Base-by-base conservation (phyloP, 2,888 invertebrate species). In the Unio pictorum region DNA sequence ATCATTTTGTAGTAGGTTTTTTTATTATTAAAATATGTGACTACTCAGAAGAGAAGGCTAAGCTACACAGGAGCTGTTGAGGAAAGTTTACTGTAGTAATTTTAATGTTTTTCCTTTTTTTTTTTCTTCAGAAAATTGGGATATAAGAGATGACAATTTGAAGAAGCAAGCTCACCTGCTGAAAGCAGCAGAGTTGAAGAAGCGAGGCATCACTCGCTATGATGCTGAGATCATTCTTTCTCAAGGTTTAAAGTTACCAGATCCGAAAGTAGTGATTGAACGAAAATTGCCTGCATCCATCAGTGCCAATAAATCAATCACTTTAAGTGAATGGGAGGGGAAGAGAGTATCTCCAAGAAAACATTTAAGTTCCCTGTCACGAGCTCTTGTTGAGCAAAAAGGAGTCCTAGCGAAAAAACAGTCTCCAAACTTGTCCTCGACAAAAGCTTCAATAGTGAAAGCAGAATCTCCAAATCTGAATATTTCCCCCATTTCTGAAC, bases 221-320 rank as follows among this genome's bases (percentile, higher is more conserved):
- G 88, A 89, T 83, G 89, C 89, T 1, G 89, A 89, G 78, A 84
- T 89, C 34, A 79, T 89, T 55, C 79, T 89, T 15, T 81, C 86
- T 30, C 88, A 88, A 75, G 88, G 88, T 7, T 77, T 84, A 7
- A 75, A 75, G 23, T 75, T 89, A 34, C 88, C 89, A 11, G 85
- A 87, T 62, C 86, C 87, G 0, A 83, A 78, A 71, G 81, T 75
- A 28, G 78, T 80, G 17, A 66, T 76, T 0, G 82, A 78, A 30
- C 71, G 71, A n/a, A 75, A 75, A 65, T 64, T 79, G 56, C 74
- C 75, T 2, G 61, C 68, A 11, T 55, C 61, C 1, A 55, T 74
- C 8, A 61, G 60, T n/a, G 68, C 67, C 23, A 72, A 70, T 67
- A 67, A 72, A 45, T 64, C 76, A 0, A 70, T 79, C 3, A 79